phyloP scores from a whole-genome alignment of 92 coral and sea anemone genomes.

The Porites divaricata region DNA sequence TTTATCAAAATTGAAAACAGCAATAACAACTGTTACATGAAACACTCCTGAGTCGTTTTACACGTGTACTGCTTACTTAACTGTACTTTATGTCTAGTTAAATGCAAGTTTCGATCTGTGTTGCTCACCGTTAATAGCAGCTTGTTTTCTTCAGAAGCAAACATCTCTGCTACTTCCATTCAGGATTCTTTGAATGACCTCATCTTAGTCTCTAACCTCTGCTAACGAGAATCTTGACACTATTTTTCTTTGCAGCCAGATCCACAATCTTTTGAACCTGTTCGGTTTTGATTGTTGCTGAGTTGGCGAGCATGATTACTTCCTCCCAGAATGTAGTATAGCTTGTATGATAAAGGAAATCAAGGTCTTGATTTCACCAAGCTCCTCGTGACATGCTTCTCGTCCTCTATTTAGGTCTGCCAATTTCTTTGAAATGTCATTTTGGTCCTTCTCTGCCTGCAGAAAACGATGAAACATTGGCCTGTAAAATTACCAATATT shows the following conservation, averaged over 20 bases:
- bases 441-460: constrained; percentile 24
- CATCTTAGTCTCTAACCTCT: constrained; percentile 29
- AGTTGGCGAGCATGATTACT: constrained; percentile 25
- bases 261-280: constrained; percentile 45
- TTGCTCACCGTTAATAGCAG: not conserved
- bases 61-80: no score
- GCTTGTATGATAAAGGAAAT: constrained; percentile 44
- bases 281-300: constrained; percentile 42
- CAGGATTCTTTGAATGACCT: constrained; percentile 58
- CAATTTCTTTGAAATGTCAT: not conserved
- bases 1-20: no score
- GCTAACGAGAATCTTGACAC: constrained; percentile 39
- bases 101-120: no score
- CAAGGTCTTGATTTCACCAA: constrained; percentile 45
- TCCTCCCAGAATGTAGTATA: constrained; percentile 37
- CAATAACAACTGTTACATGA: no score
- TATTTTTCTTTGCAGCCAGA: constrained; percentile 45
- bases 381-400: constrained; percentile 23
- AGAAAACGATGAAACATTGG: not conserved
- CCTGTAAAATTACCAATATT: no score
- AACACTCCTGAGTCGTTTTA: no score
- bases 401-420: constrained; percentile 17
- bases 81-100: no score
- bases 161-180: constrained; percentile 53
- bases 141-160: constrained; percentile 25